phyloP scores from a whole-genome alignment of 2,797 vertebrate genomes.

The Pteronotus mesoamericanus region DNA sequence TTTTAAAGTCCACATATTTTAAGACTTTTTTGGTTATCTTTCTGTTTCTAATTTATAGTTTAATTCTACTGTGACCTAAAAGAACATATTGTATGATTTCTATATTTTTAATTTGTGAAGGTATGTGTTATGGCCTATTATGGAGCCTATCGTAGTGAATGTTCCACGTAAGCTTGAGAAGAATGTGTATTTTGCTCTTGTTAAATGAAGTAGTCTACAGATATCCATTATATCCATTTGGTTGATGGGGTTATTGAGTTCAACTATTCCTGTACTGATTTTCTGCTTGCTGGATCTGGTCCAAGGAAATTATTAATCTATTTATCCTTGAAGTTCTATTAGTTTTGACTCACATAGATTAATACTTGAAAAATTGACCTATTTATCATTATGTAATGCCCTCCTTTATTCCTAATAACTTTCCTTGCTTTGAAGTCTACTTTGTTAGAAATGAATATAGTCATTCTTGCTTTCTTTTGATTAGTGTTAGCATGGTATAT shows the following conservation, averaged over 20 bases:
- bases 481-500: not conserved
- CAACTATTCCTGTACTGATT: not conserved
- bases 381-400: not conserved
- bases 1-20: not conserved
- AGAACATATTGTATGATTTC: not conserved
- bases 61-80: not conserved
- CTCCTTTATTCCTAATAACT: not conserved
- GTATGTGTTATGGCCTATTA: not conserved
- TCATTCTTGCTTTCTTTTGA: not conserved
- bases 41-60: not conserved
- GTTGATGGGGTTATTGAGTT: not conserved
- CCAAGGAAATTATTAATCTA: not conserved
- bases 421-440: not conserved
- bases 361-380: not conserved
- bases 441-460: not conserved
- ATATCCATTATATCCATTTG: not conserved
- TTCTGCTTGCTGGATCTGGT: not conserved
- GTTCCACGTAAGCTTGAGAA: not conserved
- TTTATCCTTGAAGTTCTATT: not conserved
- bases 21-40: not conserved
- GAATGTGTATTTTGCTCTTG: not conserved
- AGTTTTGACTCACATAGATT: not conserved
- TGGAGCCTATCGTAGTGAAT: not conserved
- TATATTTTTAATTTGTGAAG: not conserved
- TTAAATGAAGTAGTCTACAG: not conserved